A percentile compares a stretch with the other conserved stretches of the same genome.
These are phyloP conservation scores for Conomelus anceps DNA, from an alignment of 2,888 invertebrate species.

Conservation along the genomic window DNA sequence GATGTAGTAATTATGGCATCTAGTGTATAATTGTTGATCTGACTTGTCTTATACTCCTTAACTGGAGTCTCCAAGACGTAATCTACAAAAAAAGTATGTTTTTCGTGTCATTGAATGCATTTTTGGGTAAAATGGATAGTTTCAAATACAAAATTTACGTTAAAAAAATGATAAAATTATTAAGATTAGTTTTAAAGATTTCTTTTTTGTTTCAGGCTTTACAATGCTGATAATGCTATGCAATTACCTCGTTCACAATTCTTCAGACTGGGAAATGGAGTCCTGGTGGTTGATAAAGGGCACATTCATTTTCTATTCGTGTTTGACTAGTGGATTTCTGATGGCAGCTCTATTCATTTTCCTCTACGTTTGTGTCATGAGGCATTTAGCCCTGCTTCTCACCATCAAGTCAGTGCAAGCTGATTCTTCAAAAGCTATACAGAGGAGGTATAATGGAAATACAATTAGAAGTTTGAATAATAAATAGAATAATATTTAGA, in stretches of 20 bases:
- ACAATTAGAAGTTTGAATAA: not conserved
- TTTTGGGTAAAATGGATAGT: no score
- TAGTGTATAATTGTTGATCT: no score
- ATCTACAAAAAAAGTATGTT: no score
- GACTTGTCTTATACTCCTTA: no score
- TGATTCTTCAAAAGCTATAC: constrained; percentile 18
- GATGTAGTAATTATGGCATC: no score
- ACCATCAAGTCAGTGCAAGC: not conserved
- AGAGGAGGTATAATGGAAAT: constrained; percentile 16
- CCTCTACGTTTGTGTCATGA: constrained; percentile 34
- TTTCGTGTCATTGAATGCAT: no score
- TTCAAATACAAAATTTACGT: no score
- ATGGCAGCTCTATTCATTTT: constrained; percentile 35
- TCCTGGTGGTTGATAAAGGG: constrained; percentile 36
- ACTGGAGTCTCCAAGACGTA: no score
- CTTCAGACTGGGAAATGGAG: constrained; percentile 5
- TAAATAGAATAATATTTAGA: not conserved
- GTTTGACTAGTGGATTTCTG: constrained; percentile 31
- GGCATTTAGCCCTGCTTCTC: constrained; percentile 22
- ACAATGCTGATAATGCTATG: constrained; percentile 23
- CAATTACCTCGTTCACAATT: constrained; percentile 19
- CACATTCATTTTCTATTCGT: constrained; percentile 36
- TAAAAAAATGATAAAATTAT: no score
- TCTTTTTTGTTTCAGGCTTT: constrained; percentile 7
- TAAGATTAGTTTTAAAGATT: not conserved